Percentiles rank a stretch among this genome's conserved stretches.
Evolutionary conservation across 2,113 vertebrate species (phyloP).

Genomic region (Prunella fulvescens): DNA sequence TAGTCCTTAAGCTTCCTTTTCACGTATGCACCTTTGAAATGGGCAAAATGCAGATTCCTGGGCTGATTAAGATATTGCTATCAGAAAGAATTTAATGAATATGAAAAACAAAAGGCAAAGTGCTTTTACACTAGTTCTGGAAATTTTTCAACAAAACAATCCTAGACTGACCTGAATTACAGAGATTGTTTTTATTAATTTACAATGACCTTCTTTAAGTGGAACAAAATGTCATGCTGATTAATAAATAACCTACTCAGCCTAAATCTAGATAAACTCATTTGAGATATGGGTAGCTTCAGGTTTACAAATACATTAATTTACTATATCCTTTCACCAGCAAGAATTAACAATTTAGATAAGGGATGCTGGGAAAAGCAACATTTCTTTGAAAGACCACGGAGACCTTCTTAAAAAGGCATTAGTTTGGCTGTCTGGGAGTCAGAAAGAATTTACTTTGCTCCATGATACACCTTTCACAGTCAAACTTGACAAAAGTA

Average conservation of each 20-base stretch:
- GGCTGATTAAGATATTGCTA: neutral
- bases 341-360: neutral
- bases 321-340: neutral
- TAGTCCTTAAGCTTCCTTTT: neutral
- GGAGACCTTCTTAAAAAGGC: neutral
- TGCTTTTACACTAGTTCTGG: neutral
- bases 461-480: neutral
- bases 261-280: neutral
- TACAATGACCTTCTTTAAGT: neutral
- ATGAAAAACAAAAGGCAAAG: neutral
- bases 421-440: neutral
- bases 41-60: neutral
- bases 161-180: neutral
- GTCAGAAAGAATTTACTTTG: neutral
- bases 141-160: neutral
- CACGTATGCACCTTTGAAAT: neutral
- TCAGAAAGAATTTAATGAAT: neutral
- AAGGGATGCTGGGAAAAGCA: neutral
- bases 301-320: neutral
- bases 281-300: neutral
- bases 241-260: neutral
- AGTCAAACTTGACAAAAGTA: neutral
- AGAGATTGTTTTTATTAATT: neutral
- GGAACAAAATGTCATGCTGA: neutral
- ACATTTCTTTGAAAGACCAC: neutral